These are phyloP conservation scores for Oligia strigilis DNA, from an alignment of 2,888 invertebrate species.

Conservation along the genomic window DNA sequence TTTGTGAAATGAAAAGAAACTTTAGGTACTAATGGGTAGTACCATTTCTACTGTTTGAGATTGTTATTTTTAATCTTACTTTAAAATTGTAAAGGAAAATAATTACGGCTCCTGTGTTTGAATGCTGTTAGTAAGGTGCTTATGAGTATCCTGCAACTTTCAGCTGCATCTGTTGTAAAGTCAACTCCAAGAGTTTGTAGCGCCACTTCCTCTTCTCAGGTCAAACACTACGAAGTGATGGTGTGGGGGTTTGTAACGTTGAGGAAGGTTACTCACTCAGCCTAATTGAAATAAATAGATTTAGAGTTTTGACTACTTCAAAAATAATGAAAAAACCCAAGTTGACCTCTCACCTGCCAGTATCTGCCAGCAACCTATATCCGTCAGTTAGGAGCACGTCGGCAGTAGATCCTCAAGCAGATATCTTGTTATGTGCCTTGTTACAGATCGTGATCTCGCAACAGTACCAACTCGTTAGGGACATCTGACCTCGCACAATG, in stretches of 20 bases:
- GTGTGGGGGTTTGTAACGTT: too few species aligned
- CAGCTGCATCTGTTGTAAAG: not conserved
- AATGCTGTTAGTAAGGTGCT: not conserved
- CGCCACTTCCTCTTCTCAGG: not conserved
- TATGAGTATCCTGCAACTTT: too few species aligned
- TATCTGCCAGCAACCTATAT: conserved; percentile 19
- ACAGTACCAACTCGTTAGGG: conserved; percentile 36
- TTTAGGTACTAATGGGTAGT: not conserved
- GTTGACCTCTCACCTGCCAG: conserved; percentile 14
- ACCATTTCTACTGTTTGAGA: not conserved
- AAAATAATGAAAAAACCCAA: not conserved
- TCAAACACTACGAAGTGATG: too few species aligned
- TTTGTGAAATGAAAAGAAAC: conserved; percentile 10
- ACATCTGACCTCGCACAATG: conserved; percentile 36
- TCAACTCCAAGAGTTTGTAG: not conserved
- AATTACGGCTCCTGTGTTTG: not conserved
- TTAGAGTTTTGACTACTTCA: not conserved
- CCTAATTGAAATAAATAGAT: too few species aligned
- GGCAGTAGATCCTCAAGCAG: conserved; percentile 24
- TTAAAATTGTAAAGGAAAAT: not conserved
- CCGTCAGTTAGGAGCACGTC: conserved; percentile 22
- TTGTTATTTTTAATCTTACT: not conserved
- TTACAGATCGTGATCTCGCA: conserved; percentile 48
- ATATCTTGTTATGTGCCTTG: conserved; percentile 40
- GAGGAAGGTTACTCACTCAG: too few species aligned